These are phyloP conservation scores for Pogonocichla stellata DNA, from an alignment of 2,113 vertebrate genomes.

Conservation along the genomic window DNA sequence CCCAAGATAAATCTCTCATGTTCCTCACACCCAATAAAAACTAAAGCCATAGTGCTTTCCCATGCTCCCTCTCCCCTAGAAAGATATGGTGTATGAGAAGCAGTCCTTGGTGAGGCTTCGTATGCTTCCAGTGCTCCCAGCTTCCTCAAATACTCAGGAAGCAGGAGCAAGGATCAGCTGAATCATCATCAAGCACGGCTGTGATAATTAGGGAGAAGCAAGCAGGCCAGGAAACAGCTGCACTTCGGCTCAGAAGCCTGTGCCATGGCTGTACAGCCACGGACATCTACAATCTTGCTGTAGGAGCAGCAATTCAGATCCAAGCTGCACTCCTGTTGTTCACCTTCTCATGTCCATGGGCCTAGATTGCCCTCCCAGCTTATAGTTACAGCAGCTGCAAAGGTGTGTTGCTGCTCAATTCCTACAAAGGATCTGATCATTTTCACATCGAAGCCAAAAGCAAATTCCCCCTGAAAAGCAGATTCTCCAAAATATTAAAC, in stretches of 20 bases:
- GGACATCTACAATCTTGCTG: not conserved
- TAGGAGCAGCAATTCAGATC: not conserved
- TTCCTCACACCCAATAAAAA: not conserved
- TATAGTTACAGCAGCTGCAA: not conserved
- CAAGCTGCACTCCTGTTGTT: not conserved
- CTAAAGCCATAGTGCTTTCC: not conserved
- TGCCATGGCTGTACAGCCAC: not conserved
- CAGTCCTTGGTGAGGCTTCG: not conserved
- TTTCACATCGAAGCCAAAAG: not conserved
- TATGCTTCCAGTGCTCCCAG: not conserved
- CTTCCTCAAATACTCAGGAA: not conserved
- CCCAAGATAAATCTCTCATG: not conserved
- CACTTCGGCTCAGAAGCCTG: not conserved
- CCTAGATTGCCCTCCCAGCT: rapidly evolving
- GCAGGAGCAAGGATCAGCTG: not conserved
- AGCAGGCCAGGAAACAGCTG: not conserved
- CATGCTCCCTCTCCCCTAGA: not conserved
- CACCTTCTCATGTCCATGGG: rapidly evolving
- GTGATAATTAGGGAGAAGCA: not conserved
- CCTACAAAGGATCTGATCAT: not conserved
- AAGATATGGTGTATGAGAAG: not conserved
- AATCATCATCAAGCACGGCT: not conserved
- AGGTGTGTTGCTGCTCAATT: not conserved
- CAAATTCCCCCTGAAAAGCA: not conserved
- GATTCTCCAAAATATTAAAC: not conserved